Evolutionary conservation across 2,113 vertebrate species (phyloP).

Genomic region (Amblyopsis rosae): DNA sequence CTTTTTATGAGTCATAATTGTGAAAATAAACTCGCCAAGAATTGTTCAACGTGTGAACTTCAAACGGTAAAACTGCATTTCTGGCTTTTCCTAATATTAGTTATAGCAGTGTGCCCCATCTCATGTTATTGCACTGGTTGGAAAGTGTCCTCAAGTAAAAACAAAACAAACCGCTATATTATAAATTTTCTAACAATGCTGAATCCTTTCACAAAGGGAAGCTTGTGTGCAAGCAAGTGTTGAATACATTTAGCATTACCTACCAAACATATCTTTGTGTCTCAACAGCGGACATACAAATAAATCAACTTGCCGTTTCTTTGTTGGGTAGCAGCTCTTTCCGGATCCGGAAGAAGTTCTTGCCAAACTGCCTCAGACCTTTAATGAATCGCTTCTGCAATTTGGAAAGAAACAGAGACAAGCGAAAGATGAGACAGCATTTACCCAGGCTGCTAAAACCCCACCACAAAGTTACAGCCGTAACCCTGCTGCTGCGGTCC

Average conservation of each 20-base stretch:
- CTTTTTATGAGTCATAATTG: slow-evolving; percentile 25
- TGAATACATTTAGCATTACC: not conserved
- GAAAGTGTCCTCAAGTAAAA: slow-evolving; percentile 41
- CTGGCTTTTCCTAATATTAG: slow-evolving; percentile 4
- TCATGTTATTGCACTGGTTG: slow-evolving; percentile 31
- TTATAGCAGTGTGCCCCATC: slow-evolving; percentile 14
- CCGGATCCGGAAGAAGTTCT: slow-evolving; percentile 99
- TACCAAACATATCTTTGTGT: not conserved
- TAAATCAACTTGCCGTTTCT: slow-evolving; percentile 85
- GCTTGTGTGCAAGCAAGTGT: slow-evolving; percentile 11
- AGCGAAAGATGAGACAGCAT: slow-evolving; percentile 58
- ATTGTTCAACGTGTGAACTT: slow-evolving; percentile 27
- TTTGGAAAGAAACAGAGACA: slow-evolving; percentile 56
- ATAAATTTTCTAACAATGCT: slow-evolving; percentile 15
- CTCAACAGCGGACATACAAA: slow-evolving; percentile 8
- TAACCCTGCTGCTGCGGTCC: slow-evolving; percentile 42
- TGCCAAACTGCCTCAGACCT: slow-evolving; percentile 95
- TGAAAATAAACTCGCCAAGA: too few species aligned
- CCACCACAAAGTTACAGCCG: slow-evolving; percentile 38
- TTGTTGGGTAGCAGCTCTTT: slow-evolving; percentile 95
- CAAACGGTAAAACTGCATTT: slow-evolving; percentile 15
- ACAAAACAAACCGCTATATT: slow-evolving; percentile 1
- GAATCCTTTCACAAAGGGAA: not conserved
- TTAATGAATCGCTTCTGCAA: slow-evolving; percentile 97
- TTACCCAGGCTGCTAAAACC: slow-evolving; percentile 43